Conservation (phyloP, 2,888 invertebrate species). For the Leptinotarsa peninsularis region DNA sequence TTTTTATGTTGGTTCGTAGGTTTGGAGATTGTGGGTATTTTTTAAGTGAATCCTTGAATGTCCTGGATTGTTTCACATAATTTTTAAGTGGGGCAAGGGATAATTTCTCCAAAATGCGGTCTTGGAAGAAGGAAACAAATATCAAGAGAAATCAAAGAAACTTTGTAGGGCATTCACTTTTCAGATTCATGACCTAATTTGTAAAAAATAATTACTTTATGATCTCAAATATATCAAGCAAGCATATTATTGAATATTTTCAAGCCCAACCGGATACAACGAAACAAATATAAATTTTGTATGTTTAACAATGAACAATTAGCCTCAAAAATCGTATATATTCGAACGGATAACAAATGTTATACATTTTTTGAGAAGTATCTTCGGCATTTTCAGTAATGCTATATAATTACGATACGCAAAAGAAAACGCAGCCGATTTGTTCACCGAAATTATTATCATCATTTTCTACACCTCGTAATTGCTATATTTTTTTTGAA, state of each 20-base stretch:
- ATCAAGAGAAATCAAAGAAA: background rate
- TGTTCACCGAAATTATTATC: background rate
- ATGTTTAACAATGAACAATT: background rate
- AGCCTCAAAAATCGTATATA: background rate
- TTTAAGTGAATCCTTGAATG: no score
- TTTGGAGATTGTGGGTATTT: no score
- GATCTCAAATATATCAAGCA: no score
- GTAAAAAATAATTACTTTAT: no score
- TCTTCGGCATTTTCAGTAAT: background rate
- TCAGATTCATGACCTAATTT: no score
- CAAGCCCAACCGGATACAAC: background rate
- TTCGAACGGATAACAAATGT: background rate
- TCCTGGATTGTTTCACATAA: background rate
- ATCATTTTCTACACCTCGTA: slow-evolving; percentile 2
- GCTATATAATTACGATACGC: slow-evolving; percentile 3
- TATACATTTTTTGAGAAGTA: background rate
- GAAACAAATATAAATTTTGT: background rate
- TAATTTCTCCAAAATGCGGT: background rate
- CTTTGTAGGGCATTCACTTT: no score
- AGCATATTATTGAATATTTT: background rate
- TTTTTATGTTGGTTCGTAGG: no score
- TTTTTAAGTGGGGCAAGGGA: background rate
- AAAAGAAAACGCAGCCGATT: slow-evolving; percentile 9
- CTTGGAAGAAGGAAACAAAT: background rate
- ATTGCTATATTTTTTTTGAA: slow-evolving; percentile 9